Evolutionary conservation across 2,113 vertebrate genomes (phyloP).

Genomic region (Carettochelys insculpta): DNA sequence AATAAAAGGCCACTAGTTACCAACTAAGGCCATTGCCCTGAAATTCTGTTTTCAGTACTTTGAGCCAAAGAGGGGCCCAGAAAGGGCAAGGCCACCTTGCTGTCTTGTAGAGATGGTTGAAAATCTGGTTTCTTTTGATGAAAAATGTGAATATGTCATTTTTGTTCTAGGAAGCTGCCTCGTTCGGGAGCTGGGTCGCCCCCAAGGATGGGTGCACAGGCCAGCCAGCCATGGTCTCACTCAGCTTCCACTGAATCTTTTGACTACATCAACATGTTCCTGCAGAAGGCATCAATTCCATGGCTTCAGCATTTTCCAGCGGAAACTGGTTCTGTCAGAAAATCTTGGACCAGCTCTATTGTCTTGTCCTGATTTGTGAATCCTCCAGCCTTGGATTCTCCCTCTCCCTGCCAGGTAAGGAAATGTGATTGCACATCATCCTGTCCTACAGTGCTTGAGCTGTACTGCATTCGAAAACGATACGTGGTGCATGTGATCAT

Average conservation of each 20-base stretch:
- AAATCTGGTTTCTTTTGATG: not conserved
- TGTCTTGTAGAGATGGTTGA: not conserved
- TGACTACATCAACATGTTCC: too few relatives aligned
- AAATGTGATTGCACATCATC: not conserved
- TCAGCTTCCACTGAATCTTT: too few relatives aligned
- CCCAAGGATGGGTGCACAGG: too few relatives aligned
- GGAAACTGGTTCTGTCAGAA: not conserved
- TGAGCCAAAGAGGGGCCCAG: not conserved
- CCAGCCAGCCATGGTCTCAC: too few relatives aligned
- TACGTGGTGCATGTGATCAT: too few relatives aligned
- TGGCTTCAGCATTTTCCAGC: too few relatives aligned
- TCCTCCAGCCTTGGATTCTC: not conserved
- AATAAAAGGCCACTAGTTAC: not conserved
- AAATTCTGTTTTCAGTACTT: not conserved
- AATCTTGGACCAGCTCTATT: not conserved
- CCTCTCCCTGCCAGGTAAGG: too few relatives aligned
- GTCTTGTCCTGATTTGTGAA: not conserved
- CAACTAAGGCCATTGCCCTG: not conserved
- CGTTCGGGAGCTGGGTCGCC: not conserved
- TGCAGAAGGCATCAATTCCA: too few relatives aligned
- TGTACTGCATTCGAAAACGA: too few relatives aligned
- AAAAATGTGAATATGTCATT: too few relatives aligned
- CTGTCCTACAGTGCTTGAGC: not conserved
- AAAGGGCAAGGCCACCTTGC: not conserved
- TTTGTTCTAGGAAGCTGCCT: too few relatives aligned